Conservation (phyloP, 37 sponge, comb jelly and placozoan species). For the Spongilla lacustris region DNA sequence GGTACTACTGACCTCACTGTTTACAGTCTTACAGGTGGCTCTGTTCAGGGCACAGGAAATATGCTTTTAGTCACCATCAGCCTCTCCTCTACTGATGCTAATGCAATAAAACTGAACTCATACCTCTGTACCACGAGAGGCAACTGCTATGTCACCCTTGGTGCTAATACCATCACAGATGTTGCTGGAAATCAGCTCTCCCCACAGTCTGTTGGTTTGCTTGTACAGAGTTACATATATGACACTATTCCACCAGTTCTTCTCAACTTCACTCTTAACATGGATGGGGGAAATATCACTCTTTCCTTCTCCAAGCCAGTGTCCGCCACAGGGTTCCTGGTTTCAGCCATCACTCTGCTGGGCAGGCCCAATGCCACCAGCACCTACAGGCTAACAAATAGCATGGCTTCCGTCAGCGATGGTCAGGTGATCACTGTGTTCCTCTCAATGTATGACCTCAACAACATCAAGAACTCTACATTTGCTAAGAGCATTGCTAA, state of each 20-base stretch:
- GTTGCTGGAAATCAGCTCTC: conserved; percentile 59
- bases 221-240: conserved; percentile 53
- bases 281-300: conserved; percentile 41
- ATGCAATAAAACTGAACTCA: conserved; percentile 64
- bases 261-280: conserved; percentile 69
- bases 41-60: conserved; percentile 16
- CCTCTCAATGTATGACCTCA: conserved; percentile 70
- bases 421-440: conserved; percentile 53
- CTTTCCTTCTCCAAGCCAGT: conserved; percentile 89
- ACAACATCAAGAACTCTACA: conserved; percentile 59
- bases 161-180: conserved; percentile 61
- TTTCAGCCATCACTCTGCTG: conserved; percentile 60
- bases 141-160: conserved; percentile 74
- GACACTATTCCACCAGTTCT: conserved; percentile 73
- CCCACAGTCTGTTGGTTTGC: conserved; percentile 30
- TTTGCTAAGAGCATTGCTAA: conserved; percentile 47
- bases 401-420: conserved; percentile 39
- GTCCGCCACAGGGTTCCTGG: conserved; percentile 43
- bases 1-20: conserved; percentile 21
- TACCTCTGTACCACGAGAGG: conserved; percentile 78
- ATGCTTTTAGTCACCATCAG: conserved; percentile 34
- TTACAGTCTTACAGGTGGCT: conserved; percentile 53
- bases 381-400: conserved; percentile 60
- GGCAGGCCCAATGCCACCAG: not conserved
- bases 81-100: conserved; percentile 68